These are phyloP conservation scores for Dryobota labecula DNA, from an alignment of 2,888 invertebrate species.

Conservation along the genomic window DNA sequence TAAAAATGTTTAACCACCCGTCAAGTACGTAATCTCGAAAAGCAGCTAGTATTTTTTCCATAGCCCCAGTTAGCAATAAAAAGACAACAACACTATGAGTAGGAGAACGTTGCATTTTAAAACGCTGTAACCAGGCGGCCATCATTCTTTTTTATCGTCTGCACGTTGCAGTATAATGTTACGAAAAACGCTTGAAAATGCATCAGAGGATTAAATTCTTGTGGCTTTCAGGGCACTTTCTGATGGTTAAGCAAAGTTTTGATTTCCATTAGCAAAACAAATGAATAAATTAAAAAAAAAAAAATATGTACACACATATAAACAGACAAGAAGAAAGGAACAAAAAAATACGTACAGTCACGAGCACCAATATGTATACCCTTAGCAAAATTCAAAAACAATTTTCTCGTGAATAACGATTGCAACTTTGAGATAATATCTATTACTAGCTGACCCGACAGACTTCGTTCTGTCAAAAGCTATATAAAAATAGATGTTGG, in stretches of 20 bases:
- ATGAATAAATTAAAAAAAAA: no score
- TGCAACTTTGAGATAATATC: no score
- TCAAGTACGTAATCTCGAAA: background rate
- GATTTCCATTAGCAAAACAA: background rate
- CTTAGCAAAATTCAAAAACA: no score
- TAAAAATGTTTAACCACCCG: no score
- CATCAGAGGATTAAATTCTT: slow-evolving; percentile 27
- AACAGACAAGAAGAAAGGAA: no score
- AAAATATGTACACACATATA: no score
- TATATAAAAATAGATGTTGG: no score
- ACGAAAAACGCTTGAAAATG: slow-evolving; percentile 31
- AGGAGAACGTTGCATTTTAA: slow-evolving; percentile 33
- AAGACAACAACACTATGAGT: slow-evolving; percentile 25
- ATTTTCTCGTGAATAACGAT: no score
- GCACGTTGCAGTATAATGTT: slow-evolving; percentile 26
- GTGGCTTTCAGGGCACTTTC: background rate
- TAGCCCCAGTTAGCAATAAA: slow-evolving; percentile 28
- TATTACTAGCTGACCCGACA: no score
- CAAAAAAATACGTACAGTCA: no score
- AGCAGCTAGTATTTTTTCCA: slow-evolving; percentile 1
- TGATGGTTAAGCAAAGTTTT: background rate
- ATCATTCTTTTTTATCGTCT: slow-evolving; percentile 52
- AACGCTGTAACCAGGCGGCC: slow-evolving; percentile 32
- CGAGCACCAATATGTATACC: no score
- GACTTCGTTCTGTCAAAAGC: no score